phyloP scores from a whole-genome alignment of 1,140 invertebrate genomes.

The Apis dorsata region DNA sequence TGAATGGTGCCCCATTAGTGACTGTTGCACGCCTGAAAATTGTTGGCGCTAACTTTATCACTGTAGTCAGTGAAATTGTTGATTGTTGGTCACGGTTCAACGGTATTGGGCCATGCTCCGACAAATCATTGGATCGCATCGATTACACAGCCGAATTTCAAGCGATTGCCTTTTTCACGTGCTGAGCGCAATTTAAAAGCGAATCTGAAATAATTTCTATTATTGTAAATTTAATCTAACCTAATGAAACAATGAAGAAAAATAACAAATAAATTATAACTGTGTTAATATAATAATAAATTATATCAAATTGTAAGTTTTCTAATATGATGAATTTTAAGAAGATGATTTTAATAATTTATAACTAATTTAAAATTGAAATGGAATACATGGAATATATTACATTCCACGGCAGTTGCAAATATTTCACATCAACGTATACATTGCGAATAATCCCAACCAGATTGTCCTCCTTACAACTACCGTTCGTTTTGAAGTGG shows the following conservation, averaged over 20 bases:
- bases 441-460: neutral
- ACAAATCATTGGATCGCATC: neutral
- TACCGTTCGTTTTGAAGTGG: constrained; percentile 19
- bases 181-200: neutral
- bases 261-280: neutral
- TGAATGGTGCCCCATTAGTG: constrained; percentile 18
- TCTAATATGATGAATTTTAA: neutral
- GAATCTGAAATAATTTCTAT: neutral
- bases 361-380: neutral
- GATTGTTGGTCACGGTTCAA: constrained; percentile 14
- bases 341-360: neutral
- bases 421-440: constrained; percentile 6
- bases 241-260: neutral
- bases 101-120: neutral
- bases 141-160: neutral
- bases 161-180: neutral
- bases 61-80: constrained; percentile 14
- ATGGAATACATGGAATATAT: neutral
- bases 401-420: neutral
- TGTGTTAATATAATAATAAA: neutral
- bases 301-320: neutral
- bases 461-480: constrained; percentile 11
- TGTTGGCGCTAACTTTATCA: constrained; percentile 28
- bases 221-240: neutral
- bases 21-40: constrained; percentile 17